Base-by-base conservation (phyloP, 2,797 vertebrate genomes). In the Coregonus sp. region DNA sequence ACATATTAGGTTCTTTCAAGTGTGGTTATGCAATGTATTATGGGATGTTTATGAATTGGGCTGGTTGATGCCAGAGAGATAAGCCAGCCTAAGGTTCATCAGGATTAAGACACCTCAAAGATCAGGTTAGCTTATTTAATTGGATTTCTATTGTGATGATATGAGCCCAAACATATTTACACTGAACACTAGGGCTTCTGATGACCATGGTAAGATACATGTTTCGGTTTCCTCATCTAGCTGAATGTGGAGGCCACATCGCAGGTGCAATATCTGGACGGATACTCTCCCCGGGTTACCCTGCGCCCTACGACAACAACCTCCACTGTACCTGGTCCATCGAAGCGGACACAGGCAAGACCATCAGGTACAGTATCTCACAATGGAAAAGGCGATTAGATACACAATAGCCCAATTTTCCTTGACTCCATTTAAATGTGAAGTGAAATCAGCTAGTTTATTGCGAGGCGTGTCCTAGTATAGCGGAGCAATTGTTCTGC, bases 261-360 rank as follows among this genome's bases (percentile, higher is more conserved):
- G 93, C 93, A 16, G 96, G 95, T 20, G 97, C 96, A 74, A 95
- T 96, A 33, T 98, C 98, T 0, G 98, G 98, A 18, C 95, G 97
- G 40, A 98, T 99, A 85, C 90, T 99, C 80, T 99, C 98, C 33
- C 97, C 98, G 0, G 98, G 97, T 75, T 99, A 99, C 84, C 98
- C 98, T 2, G 96, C 96, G 35, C 98, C 98, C 0, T 99, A 99
- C 33, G 98, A 99, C 92, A 98, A 99, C 92, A 99, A 99, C 86
- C 95, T 99, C 37, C 98, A 99, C 88, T 99, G 98, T 82, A 98
- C 97, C 68, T 99, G 98, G 98, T 94, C 96, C 70, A 94, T 99
- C 18, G 97, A 98, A 88, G 98, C 97, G 0, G 97, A 98, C 72
- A 95, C 95, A 0, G 98, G 98, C 40, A 98, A 96, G 88, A 98